Percentiles rank a stretch among this genome's conserved stretches.
These are phyloP conservation scores for Labrus mixtus DNA, from an alignment of 2,113 vertebrate species.

Conservation along the genomic window DNA sequence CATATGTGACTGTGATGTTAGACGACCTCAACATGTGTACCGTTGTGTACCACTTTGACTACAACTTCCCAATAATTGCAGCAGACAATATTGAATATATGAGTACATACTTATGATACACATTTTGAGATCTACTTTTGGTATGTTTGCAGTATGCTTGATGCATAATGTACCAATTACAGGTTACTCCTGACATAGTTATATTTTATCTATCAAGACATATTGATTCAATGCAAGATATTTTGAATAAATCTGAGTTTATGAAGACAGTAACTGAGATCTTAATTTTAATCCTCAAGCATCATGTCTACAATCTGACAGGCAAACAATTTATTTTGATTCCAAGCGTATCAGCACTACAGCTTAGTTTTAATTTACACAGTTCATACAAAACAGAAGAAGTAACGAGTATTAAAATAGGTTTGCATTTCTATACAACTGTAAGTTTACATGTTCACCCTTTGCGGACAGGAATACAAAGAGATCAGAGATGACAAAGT, in stretches of 20 bases:
- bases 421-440: slow-evolving; percentile 78
- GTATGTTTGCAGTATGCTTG: too few relatives aligned
- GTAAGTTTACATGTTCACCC: slow-evolving; percentile 66
- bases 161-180: too few relatives aligned
- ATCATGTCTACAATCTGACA: neutral
- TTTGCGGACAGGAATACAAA: slow-evolving; percentile 60
- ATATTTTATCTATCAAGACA: too few relatives aligned
- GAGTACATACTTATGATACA: too few relatives aligned
- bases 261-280: neutral
- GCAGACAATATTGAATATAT: too few relatives aligned
- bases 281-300: neutral
- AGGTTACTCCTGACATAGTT: too few relatives aligned
- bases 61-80: too few relatives aligned
- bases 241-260: neutral
- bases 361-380: slow-evolving; percentile 80
- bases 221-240: too few relatives aligned
- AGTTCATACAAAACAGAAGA: slow-evolving; percentile 80
- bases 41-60: too few relatives aligned
- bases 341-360: slow-evolving; percentile 61
- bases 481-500: slow-evolving; percentile 59
- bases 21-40: too few relatives aligned
- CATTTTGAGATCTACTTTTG: too few relatives aligned
- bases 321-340: slow-evolving; percentile 8
- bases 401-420: slow-evolving; percentile 79
- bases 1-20: too few relatives aligned